phyloP scores from a whole-genome alignment of 2,113 vertebrate genomes.

The Indicator indicator region DNA sequence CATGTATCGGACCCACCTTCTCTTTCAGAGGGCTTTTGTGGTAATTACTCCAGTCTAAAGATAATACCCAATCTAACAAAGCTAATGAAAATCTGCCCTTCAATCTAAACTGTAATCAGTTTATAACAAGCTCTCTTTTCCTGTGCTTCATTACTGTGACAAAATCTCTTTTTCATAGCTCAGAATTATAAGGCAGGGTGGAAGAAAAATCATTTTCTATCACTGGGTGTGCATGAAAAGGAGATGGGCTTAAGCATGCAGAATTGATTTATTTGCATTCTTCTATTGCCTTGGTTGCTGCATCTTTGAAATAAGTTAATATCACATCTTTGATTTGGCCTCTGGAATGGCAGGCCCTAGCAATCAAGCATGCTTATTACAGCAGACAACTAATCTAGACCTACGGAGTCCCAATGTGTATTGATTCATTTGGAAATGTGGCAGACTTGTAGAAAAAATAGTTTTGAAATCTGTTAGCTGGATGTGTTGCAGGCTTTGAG shows the following conservation, averaged over 20 bases:
- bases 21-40: slow-evolving; percentile 49
- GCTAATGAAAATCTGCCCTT: slow-evolving; percentile 73
- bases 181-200: slow-evolving; percentile 61
- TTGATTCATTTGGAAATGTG: slow-evolving; percentile 75
- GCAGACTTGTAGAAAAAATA: slow-evolving; percentile 42
- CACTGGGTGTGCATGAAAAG: slow-evolving; percentile 41
- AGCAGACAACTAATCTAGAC: slow-evolving; percentile 26
- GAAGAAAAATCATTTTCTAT: slow-evolving; percentile 36
- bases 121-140: slow-evolving; percentile 74
- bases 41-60: slow-evolving; percentile 66
- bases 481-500: slow-evolving; percentile 62
- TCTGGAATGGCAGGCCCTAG: slow-evolving; percentile 62
- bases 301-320: slow-evolving; percentile 71
- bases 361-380: slow-evolving; percentile 73
- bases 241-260: slow-evolving; percentile 71
- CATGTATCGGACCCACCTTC: background rate
- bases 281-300: slow-evolving; percentile 66
- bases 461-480: slow-evolving; percentile 47
- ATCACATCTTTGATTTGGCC: slow-evolving; percentile 69
- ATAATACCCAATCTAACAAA: slow-evolving; percentile 64
- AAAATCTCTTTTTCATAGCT: slow-evolving; percentile 75
- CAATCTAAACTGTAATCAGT: slow-evolving; percentile 71
- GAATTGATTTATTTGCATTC: slow-evolving; percentile 79
- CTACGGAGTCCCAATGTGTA: slow-evolving; percentile 2
- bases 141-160: slow-evolving; percentile 74